Percentiles rank a stretch among this genome's conserved stretches.
These are phyloP conservation scores for Manacus vitellinus DNA, from an alignment of 2,113 vertebrate species.

Conservation along the genomic window DNA sequence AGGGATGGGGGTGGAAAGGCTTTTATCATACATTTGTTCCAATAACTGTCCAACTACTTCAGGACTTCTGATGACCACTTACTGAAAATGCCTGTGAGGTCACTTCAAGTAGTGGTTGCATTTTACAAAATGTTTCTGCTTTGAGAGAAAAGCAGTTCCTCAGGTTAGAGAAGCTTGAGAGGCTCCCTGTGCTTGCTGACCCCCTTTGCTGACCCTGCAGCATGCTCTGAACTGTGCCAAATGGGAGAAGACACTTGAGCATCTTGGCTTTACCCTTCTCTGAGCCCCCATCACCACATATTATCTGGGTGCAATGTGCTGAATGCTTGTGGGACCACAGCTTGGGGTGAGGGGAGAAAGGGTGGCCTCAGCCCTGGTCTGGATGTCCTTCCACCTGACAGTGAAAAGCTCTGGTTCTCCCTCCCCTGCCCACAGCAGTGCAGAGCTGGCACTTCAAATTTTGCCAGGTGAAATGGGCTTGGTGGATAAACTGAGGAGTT, in stretches of 20 bases:
- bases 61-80: not conserved
- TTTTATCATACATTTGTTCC: slow-evolving; percentile 7
- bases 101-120: not conserved
- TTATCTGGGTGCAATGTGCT: not conserved
- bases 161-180: not conserved
- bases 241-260: not conserved
- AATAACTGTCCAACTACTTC: not conserved
- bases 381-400: not conserved
- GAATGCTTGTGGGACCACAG: not conserved
- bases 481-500: not conserved
- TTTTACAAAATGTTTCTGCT: not conserved
- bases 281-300: rapidly evolving
- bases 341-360: not conserved
- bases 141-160: not conserved
- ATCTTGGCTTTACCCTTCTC: not conserved
- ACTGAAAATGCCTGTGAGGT: not conserved
- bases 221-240: not conserved
- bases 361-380: not conserved
- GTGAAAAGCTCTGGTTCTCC: rapidly evolving
- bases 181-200: not conserved
- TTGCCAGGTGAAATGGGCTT: not conserved
- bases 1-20: not conserved
- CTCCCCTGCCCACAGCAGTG: not conserved
- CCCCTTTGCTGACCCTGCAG: not conserved
- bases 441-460: not conserved